These are phyloP conservation scores for Phylloscopus trochiloides DNA, from an alignment of 2,113 vertebrate genomes.

Conservation along the genomic window DNA sequence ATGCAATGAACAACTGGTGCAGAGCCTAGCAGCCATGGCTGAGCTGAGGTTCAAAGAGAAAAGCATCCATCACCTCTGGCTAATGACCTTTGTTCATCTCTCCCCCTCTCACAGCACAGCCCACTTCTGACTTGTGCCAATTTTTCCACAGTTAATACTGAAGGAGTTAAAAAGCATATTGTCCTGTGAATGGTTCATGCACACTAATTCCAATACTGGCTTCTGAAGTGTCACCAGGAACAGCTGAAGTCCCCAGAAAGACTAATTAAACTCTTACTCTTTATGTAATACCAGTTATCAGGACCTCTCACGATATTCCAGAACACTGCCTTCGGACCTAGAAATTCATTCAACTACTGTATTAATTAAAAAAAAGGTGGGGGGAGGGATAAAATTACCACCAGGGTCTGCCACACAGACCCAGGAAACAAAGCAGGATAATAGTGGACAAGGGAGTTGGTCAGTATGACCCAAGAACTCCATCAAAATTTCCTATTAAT, in stretches of 20 bases:
- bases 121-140: background rate
- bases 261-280: background rate
- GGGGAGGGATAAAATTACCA: background rate
- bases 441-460: background rate
- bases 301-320: background rate
- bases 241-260: background rate
- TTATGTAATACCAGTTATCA: background rate
- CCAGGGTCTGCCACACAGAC: background rate
- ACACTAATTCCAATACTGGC: background rate
- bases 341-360: background rate
- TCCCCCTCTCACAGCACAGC: background rate
- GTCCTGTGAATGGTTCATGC: accelerated
- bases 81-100: background rate
- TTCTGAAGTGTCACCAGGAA: background rate
- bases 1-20: accelerated
- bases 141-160: background rate
- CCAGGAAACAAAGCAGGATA: background rate
- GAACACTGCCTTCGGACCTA: background rate
- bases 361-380: background rate
- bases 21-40: background rate
- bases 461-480: background rate
- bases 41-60: background rate
- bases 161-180: background rate
- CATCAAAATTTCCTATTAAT: background rate
- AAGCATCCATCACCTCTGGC: background rate